These are phyloP conservation scores for Bursaphelenchus mucronatus DNA, from an alignment of 1,140 invertebrate genomes.

Conservation along the genomic window DNA sequence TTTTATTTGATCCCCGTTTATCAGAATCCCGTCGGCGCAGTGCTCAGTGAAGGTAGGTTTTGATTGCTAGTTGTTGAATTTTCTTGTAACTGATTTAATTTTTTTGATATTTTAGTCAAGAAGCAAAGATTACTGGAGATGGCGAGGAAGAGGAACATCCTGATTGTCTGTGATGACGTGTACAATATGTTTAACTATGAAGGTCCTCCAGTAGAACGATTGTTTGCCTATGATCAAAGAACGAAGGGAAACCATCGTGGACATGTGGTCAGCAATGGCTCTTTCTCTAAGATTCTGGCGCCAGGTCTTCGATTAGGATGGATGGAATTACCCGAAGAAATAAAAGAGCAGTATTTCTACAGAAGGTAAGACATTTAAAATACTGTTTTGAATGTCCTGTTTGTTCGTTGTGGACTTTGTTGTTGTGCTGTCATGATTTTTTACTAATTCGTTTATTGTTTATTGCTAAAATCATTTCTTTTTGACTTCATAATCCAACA, in stretches of 20 bases:
- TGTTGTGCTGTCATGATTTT: too few relatives aligned
- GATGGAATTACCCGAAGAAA: slow-evolving; percentile 65
- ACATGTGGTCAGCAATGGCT: slow-evolving; percentile 69
- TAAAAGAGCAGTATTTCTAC: slow-evolving; percentile 31
- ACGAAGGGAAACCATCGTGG: slow-evolving; percentile 59
- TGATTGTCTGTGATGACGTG: slow-evolving; percentile 69
- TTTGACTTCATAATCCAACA: too few relatives aligned
- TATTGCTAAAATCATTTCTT: too few relatives aligned
- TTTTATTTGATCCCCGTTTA: slow-evolving; percentile 69
- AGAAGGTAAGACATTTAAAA: slow-evolving; percentile 11
- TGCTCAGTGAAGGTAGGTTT: slow-evolving; percentile 49
- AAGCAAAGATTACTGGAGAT: slow-evolving; percentile 64
- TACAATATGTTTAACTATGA: slow-evolving; percentile 68
- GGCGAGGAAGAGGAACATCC: slow-evolving; percentile 66
- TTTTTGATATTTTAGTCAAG: slow-evolving; percentile 48
- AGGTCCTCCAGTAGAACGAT: slow-evolving; percentile 12
- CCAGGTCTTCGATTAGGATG: slow-evolving; percentile 70
- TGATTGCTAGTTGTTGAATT: slow-evolving; percentile 44
- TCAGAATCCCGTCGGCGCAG: slow-evolving; percentile 69
- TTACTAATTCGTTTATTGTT: too few relatives aligned
- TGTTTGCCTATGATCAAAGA: slow-evolving; percentile 49
- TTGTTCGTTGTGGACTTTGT: too few relatives aligned
- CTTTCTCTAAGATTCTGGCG: slow-evolving; percentile 70
- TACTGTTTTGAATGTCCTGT: too few relatives aligned
- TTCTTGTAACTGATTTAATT: slow-evolving; percentile 29